These are phyloP conservation scores for Andricus curvator DNA, from an alignment of 2,888 invertebrate genomes.

Conservation along the genomic window DNA sequence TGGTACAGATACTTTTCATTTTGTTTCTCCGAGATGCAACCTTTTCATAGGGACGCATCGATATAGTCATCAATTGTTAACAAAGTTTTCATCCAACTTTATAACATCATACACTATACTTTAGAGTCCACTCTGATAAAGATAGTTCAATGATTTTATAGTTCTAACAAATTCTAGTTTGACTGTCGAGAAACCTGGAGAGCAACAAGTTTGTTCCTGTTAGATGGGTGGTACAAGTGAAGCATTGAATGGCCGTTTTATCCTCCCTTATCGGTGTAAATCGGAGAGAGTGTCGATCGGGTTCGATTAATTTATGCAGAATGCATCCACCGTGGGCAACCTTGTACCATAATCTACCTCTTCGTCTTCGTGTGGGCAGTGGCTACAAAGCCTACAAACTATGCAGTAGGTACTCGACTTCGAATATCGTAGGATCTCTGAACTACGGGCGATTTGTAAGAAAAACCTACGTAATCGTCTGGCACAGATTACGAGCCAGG, in stretches of 20 bases:
- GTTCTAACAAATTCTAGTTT: neutral
- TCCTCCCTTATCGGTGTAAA: neutral
- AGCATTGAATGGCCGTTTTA: neutral
- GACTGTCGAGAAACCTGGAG: neutral
- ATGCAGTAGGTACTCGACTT: conserved; percentile 16
- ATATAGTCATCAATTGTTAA: no score
- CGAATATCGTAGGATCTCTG: neutral
- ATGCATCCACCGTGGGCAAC: conserved; percentile 47
- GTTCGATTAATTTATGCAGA: conserved; percentile 55
- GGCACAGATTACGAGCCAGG: neutral
- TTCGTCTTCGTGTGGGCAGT: neutral
- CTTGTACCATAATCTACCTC: conserved; percentile 44
- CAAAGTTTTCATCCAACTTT: no score
- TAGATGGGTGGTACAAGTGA: neutral
- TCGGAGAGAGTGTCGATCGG: conserved; percentile 1
- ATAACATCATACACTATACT: no score
- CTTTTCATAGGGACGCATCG: accelerated
- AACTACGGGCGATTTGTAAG: neutral
- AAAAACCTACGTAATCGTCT: conserved; percentile 1
- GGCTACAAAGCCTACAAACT: conserved; percentile 4
- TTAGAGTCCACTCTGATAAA: no score
- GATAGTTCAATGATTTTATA: no score
- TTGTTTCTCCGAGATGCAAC: no score
- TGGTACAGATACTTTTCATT: no score
- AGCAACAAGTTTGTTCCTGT: neutral